Evolutionary conservation across 2,113 vertebrate species (phyloP).

Genomic region (Mionectes macconnelli): DNA sequence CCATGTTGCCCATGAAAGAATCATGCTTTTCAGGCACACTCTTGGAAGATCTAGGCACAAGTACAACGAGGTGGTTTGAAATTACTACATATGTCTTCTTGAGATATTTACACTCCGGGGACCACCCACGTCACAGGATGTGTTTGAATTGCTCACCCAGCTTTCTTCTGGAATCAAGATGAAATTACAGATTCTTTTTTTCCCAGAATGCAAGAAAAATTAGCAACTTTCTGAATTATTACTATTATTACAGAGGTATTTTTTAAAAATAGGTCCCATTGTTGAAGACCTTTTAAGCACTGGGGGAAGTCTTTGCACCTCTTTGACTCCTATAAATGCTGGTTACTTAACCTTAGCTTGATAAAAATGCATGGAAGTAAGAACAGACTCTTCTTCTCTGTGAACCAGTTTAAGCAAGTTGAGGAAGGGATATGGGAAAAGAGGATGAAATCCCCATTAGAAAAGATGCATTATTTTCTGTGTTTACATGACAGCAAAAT

Average conservation of each 20-base stretch:
- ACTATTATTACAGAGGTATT: not conserved
- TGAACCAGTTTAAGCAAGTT: not conserved
- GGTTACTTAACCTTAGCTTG: not conserved
- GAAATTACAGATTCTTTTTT: slow-evolving; percentile 19
- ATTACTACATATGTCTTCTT: slow-evolving; percentile 36
- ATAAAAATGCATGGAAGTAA: not conserved
- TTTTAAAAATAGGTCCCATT: not conserved
- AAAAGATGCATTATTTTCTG: not conserved
- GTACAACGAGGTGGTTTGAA: not conserved
- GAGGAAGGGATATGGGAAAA: not conserved
- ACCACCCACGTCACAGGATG: slow-evolving; percentile 47
- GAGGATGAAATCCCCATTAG: not conserved
- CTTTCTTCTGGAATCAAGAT: not conserved
- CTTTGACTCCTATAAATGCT: not conserved
- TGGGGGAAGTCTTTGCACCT: not conserved
- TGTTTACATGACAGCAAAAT: not conserved
- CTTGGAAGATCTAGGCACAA: slow-evolving; percentile 4
- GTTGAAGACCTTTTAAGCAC: not conserved
- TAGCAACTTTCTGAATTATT: slow-evolving; percentile 1
- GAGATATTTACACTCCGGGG: not conserved
- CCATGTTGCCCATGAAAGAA: not conserved
- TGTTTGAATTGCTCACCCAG: slow-evolving; percentile 44
- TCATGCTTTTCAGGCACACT: slow-evolving; percentile 24
- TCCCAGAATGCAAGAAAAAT: not conserved
- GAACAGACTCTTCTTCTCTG: not conserved